Evolutionary conservation across 2,888 invertebrate species (phyloP).

Genomic region (Coecobrya sp.): DNA sequence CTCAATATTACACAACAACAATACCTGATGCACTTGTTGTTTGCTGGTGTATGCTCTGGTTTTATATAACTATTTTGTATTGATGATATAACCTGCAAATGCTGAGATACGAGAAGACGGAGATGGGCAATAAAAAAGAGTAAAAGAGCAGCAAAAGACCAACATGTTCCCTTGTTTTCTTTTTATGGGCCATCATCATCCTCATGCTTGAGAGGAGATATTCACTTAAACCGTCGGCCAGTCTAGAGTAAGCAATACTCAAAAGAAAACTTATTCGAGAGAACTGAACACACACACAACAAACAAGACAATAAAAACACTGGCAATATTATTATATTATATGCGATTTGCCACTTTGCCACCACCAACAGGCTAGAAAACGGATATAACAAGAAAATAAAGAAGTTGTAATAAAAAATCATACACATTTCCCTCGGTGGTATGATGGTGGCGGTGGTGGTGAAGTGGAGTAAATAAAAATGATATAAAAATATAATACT

Average conservation of each 20-base stretch:
- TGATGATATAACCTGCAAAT: constrained; percentile 23
- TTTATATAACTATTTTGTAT: constrained; percentile 23
- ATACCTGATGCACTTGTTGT: constrained; percentile 31
- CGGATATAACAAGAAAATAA: constrained; percentile 64
- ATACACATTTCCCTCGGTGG: neutral
- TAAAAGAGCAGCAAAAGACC: constrained; percentile 73
- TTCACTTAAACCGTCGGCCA: neutral
- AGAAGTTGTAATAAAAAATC: constrained; percentile 31
- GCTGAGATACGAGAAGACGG: constrained; percentile 14
- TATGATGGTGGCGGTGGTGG: constrained; percentile 24
- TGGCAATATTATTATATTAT: constrained; percentile 1
- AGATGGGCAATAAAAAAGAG: constrained; percentile 67
- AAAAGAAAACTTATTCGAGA: neutral
- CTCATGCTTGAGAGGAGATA: constrained; percentile 71
- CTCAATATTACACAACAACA: constrained; percentile 1
- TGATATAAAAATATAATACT: constrained; percentile 27
- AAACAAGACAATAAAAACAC: constrained; percentile 48
- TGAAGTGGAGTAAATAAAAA: constrained; percentile 46
- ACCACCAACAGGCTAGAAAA: constrained; percentile 32
- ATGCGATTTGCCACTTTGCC: constrained; percentile 50
- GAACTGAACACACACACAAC: constrained; percentile 6
- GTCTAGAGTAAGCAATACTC: neutral
- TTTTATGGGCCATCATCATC: constrained; percentile 75
- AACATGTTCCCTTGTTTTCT: constrained; percentile 62
- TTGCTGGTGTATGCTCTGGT: neutral